Evolutionary conservation across 2,888 invertebrate species (phyloP), one percentile per base, ranked within the genome.

Genomic region (Oscheius myriophilus): DNA sequence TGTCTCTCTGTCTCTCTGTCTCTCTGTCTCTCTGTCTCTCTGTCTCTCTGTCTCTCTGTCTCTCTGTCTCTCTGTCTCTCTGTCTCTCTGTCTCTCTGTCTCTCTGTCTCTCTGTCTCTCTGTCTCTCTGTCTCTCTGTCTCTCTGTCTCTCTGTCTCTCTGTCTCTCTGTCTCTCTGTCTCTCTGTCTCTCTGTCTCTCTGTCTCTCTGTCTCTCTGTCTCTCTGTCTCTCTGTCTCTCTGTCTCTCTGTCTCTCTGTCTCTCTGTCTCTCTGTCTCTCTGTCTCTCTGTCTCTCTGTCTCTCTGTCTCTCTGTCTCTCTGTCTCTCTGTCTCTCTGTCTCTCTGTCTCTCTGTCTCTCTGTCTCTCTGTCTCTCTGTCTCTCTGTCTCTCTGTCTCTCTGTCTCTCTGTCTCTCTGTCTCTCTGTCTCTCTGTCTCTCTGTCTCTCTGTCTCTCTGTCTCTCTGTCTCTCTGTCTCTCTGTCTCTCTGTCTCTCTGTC

Each of bases 211-310:
- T 33, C 9, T 33, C 3, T 9, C 33, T 23, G 2, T n/a, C 65
- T 65, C 64, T 78, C 78, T 46, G 72, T 78, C 54, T 78, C 74
- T n/a, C 67, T 71, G 11, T 77, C 81, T 53, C 57, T n/a, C n/a
- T 33, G 4, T 33, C 33, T 33, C 33, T 33, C 33, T 33, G 4
- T 33, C 33, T 33, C 33, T 33, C 33, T 33, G 4, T 33, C 33
- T 33, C 33, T 33, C 33, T 33, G 4, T 33, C 33, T 33, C 3
- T 33, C 33, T 33, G 9, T 33, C 33, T 33, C 3, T 33, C 33
- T 33, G 9, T 33, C 33, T 33, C 3, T 33, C 33, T 33, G 3
- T 33, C 33, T 33, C 33, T 33, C 33, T n/a, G 4, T 49, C 49
- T 49, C 21, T n/a, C 16, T 21, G 4, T 25, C 7, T 26, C 26